Evolutionary conservation across 1,140 invertebrate genomes (phyloP), one percentile per base, ranked within the genome.

Genomic region (Pantala flavescens): DNA sequence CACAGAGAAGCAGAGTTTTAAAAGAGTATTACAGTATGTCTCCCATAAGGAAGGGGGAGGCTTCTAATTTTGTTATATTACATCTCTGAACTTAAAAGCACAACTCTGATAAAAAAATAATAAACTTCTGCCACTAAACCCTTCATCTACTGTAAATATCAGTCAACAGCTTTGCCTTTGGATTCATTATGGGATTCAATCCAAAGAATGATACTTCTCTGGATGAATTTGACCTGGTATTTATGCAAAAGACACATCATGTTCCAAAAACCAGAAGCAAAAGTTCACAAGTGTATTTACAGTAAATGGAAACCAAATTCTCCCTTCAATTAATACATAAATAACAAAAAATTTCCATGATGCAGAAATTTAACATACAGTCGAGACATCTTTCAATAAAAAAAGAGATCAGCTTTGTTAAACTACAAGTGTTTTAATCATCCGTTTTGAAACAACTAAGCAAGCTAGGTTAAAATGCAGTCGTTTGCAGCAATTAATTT

Each of bases 321-420:
- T 36, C 28, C 28, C 28, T 5, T 36, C 16, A 63, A 21, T 3
- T 5, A 63, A 63, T 63, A 63, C n/a, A 63, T 63, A 63, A 63
- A 63, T 63, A 63, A 63, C 49, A 63, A 63, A 63, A 63, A 63
- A 16, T 63, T 21, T 63, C 49, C 14, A 63, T 21, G n/a, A 63
- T 63, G 49, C 28, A 36, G 28, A 63, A 63, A 63, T 3, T 63
- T 12, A 63, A 63, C 49, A 63, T 19, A 63, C 14, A 63, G 12
- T 63, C 16, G 12, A 63, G 49, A 63, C 49, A 63, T 63, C 49
- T 19, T 63, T 63, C 12, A 2, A 1, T 3, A 7, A 63, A 7
- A 63, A 63, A 63, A 63, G 49, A 63, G 49, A 63, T 63, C 49
- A 63, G n/a, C n/a, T 63, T 63, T 63, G 14, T 63, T 63, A 19